Conservation (phyloP, 1,140 invertebrate species). For the Trichonephila inaurata region DNA sequence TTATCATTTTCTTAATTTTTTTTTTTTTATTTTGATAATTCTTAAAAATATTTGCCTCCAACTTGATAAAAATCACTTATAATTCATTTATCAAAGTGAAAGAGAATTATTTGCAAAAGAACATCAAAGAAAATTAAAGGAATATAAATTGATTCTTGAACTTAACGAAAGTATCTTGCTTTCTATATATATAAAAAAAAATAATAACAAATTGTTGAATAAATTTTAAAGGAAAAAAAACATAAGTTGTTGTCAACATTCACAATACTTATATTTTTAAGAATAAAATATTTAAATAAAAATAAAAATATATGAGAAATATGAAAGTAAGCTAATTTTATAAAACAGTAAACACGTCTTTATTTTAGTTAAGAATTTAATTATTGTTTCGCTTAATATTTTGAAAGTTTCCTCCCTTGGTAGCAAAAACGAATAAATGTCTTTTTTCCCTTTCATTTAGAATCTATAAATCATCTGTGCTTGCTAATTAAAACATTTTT, state of each 20-base stretch:
- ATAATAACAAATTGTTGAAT: not conserved
- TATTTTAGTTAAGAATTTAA: constrained; percentile 13
- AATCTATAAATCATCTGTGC: not conserved
- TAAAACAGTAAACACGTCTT: constrained; percentile 9
- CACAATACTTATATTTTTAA: not conserved
- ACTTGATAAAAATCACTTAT: too few species aligned
- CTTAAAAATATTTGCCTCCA: too few species aligned
- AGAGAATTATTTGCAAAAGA: too few species aligned
- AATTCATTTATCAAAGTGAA: too few species aligned
- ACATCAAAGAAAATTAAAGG: not conserved
- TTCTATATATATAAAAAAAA: not conserved
- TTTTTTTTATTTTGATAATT: too few species aligned
- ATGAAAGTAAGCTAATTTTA: not conserved
- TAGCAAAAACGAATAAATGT: not conserved
- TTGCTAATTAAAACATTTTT: not conserved
- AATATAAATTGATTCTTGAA: not conserved
- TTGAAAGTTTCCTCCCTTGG: not conserved
- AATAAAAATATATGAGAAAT: not conserved
- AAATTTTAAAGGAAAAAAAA: not conserved
- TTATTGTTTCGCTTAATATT: constrained; percentile 37
- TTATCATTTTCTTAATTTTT: too few species aligned
- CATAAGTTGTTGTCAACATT: too few species aligned
- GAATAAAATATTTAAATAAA: not conserved
- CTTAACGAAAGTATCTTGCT: not conserved
- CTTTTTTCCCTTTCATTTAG: not conserved